phyloP scores from a whole-genome alignment of 2,888 invertebrate genomes.

The Orthosia gracilis region DNA sequence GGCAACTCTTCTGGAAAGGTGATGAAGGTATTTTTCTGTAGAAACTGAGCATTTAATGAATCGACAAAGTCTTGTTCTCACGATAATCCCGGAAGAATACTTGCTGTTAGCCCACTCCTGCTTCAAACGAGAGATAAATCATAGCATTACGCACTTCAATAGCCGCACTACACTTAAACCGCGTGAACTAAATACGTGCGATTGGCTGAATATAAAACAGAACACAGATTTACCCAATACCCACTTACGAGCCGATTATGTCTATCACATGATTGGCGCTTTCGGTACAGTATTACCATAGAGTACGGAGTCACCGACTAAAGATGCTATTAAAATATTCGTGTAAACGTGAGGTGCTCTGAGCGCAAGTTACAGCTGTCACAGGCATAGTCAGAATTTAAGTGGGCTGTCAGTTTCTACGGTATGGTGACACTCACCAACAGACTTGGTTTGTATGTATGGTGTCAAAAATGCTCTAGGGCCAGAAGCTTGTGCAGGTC shows the following conservation, averaged over 20 bases:
- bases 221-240: slow-evolving; percentile 37
- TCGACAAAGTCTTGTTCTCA: background rate
- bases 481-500: no score
- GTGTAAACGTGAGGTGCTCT: no score
- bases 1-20: background rate
- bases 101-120: background rate
- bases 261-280: slow-evolving; percentile 57
- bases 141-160: background rate
- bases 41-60: background rate
- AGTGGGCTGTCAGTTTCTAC: background rate
- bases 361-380: background rate
- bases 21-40: background rate
- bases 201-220: slow-evolving; percentile 37
- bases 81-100: background rate
- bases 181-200: slow-evolving; percentile 22
- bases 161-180: background rate
- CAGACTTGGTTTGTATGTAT: background rate
- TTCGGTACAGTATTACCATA: slow-evolving; percentile 47
- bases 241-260: slow-evolving; percentile 52
- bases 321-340: no score
- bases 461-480: no score
- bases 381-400: background rate
- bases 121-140: background rate
- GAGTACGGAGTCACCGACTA: background rate
- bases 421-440: background rate